phyloP scores from a whole-genome alignment of 2,113 vertebrate genomes.

The Cryptotis parvus region DNA sequence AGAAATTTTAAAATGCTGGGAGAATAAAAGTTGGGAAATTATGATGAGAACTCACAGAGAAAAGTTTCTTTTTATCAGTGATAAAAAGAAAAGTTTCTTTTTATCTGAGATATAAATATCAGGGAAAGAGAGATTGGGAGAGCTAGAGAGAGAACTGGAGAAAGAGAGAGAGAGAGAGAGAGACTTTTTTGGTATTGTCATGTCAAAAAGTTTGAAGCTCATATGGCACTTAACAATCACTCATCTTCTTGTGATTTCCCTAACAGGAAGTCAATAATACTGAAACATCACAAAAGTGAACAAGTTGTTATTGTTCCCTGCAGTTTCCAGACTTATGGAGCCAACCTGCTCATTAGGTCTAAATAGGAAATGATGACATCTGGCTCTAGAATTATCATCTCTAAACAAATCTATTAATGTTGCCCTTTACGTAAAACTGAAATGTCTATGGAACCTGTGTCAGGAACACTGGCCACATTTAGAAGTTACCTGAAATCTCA shows the following conservation, averaged over 20 bases:
- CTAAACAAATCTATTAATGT: background rate
- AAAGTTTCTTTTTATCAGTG: background rate
- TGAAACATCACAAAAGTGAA: slow-evolving; percentile 44
- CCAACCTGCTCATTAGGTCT: background rate
- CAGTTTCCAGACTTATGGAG: background rate
- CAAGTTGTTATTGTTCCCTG: background rate
- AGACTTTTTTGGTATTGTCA: background rate
- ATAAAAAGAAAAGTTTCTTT: background rate
- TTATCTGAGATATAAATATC: background rate
- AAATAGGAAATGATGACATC: slow-evolving; percentile 30
- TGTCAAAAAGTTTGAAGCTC: background rate
- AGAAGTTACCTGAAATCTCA: background rate
- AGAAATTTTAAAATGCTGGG: background rate
- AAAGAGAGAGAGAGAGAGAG: background rate
- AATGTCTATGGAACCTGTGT: background rate
- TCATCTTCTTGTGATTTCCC: background rate
- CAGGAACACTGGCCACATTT: background rate
- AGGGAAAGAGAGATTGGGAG: background rate
- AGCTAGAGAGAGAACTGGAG: background rate
- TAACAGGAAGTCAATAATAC: background rate
- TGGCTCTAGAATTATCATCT: background rate
- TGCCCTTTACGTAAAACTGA: background rate
- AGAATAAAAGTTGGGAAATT: background rate
- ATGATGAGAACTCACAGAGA: background rate
- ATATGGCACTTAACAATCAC: background rate